Evolutionary conservation across 2,888 invertebrate species (phyloP).

Genomic region (Trichopoda pennipes): DNA sequence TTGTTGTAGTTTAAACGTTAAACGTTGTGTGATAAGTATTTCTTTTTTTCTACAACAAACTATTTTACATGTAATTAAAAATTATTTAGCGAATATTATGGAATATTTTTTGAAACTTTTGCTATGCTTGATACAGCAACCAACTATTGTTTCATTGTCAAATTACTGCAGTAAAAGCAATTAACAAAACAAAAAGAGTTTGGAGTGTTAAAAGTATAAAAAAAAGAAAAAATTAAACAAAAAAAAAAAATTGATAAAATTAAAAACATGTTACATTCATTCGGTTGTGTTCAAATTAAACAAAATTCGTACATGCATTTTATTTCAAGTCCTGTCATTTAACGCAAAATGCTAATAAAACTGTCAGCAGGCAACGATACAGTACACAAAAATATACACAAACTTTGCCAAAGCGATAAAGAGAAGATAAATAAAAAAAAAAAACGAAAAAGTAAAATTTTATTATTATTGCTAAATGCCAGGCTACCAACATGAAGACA

Average conservation of each 20-base stretch:
- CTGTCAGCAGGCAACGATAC: constrained; percentile 63
- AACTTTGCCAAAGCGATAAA: neutral
- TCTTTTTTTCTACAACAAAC: constrained; percentile 24
- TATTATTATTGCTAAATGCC: constrained; percentile 54
- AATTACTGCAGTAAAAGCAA: constrained; percentile 69
- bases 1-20: neutral
- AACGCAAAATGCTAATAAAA: constrained; percentile 68
- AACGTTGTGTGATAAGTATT: constrained; percentile 6
- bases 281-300: constrained; percentile 57
- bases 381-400: constrained; percentile 29
- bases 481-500: constrained; percentile 24
- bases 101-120: constrained; percentile 15
- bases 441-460: constrained; percentile 62
- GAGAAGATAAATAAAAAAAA: neutral
- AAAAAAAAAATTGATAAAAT: constrained; percentile 6
- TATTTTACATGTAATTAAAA: constrained; percentile 57
- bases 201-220: neutral
- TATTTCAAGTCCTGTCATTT: constrained; percentile 67
- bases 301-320: constrained; percentile 55
- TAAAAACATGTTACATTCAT: constrained; percentile 46
- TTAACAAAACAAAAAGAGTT: constrained; percentile 45
- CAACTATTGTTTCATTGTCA: constrained; percentile 56
- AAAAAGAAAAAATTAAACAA: constrained; percentile 13
- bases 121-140: neutral
- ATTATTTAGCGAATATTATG: constrained; percentile 46